phyloP scores from a whole-genome alignment of 2,888 invertebrate species.

The Lathronympha strigana region DNA sequence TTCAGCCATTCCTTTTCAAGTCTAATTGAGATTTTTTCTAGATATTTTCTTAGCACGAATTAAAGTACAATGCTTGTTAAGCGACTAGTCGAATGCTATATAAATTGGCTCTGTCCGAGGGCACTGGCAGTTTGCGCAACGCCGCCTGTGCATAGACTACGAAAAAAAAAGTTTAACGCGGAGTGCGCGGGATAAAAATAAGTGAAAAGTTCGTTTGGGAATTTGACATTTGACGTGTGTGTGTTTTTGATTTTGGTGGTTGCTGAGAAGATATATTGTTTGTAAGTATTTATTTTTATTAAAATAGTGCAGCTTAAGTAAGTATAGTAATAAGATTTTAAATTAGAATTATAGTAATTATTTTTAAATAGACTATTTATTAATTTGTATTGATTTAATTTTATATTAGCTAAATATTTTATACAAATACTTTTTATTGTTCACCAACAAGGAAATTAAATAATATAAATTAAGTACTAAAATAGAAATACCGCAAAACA shows the following conservation, averaged over 20 bases:
- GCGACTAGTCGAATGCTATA: constrained; percentile 53
- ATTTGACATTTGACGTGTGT: constrained; percentile 18
- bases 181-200: constrained; percentile 37
- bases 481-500: too few species aligned
- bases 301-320: background rate
- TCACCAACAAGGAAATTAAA: too few species aligned
- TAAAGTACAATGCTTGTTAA: constrained; percentile 25
- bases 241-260: constrained; percentile 27
- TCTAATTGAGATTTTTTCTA: background rate
- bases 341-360: too few species aligned
- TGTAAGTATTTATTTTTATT: constrained; percentile 14
- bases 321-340: too few species aligned
- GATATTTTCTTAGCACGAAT: background rate
- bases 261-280: constrained; percentile 7
- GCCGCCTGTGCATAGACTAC: constrained; percentile 36
- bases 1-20: background rate
- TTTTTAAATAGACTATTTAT: too few species aligned
- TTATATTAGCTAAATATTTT: too few species aligned
- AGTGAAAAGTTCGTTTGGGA: constrained; percentile 29
- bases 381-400: too few species aligned
- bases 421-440: too few species aligned
- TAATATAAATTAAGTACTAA: too few species aligned
- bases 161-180: constrained; percentile 31
- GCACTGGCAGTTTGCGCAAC: constrained; percentile 59
- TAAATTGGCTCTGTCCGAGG: constrained; percentile 59